Evolutionary conservation across 2,888 invertebrate species (phyloP).

Genomic region (Tetragonula carbonaria): DNA sequence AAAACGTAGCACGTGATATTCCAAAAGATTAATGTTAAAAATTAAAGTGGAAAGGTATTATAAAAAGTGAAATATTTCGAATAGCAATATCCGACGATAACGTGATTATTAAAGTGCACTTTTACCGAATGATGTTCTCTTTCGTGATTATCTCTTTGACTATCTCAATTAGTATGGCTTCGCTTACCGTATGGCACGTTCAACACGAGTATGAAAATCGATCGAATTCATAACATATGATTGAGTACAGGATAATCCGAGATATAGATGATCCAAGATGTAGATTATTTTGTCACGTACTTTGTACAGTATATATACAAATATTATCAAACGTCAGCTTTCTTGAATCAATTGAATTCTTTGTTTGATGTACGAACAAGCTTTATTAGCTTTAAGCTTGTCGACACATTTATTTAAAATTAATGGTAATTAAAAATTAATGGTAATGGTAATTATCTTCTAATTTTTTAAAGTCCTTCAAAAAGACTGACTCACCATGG

Average conservation of each 20-base stretch:
- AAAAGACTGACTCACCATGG: constrained; percentile 11
- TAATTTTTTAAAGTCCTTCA: not conserved
- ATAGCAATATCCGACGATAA: constrained; percentile 31
- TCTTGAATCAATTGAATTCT: not conserved
- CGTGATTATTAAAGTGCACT: constrained; percentile 38
- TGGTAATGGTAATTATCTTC: not conserved
- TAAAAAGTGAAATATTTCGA: constrained; percentile 28
- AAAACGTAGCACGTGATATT: not conserved
- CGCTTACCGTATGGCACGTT: not conserved
- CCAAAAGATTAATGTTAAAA: not conserved
- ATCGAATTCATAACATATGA: constrained; percentile 26
- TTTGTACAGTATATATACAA: not conserved
- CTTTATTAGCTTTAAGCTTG: not conserved
- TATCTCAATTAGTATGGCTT: constrained; percentile 44
- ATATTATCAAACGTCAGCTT: not conserved
- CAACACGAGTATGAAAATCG: constrained; percentile 34
- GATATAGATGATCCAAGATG: constrained; percentile 5
- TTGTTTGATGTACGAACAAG: not conserved
- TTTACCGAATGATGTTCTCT: constrained; percentile 25
- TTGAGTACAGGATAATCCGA: not conserved
- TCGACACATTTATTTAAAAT: not conserved
- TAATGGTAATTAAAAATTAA: not conserved
- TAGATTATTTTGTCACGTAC: not conserved
- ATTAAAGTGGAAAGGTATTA: constrained; percentile 24
- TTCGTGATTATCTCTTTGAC: constrained; percentile 44